Conservation (phyloP, 2,888 invertebrate species). For the Melinopterus prodromus region DNA sequence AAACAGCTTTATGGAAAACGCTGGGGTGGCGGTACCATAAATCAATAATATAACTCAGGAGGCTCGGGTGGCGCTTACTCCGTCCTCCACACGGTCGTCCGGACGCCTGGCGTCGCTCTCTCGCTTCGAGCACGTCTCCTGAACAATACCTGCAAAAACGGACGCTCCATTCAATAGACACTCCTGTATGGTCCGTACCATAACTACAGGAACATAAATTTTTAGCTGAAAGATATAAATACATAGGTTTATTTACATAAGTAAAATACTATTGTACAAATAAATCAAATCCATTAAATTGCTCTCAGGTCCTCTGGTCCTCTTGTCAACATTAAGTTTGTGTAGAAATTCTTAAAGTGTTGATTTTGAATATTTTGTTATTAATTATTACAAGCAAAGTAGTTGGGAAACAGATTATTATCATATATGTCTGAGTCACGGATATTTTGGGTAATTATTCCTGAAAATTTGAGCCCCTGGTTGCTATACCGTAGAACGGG, state of each 20-base stretch:
- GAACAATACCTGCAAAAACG: background rate
- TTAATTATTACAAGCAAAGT: no score
- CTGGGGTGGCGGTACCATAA: slow-evolving; percentile 65
- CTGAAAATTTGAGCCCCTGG: no score
- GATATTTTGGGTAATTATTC: no score
- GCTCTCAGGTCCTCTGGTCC: no score
- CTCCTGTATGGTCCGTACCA: background rate
- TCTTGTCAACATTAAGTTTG: no score
- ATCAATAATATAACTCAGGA: slow-evolving; percentile 67
- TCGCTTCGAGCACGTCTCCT: background rate
- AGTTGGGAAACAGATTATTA: no score
- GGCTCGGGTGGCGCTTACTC: slow-evolving; percentile 9
- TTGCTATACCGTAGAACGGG: no score
- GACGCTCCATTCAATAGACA: background rate
- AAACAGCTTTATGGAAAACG: slow-evolving; percentile 63
- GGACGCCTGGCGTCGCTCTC: slow-evolving; percentile 14
- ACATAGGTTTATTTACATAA: background rate
- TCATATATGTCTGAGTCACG: no score
- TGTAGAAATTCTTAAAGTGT: no score
- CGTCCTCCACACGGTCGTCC: slow-evolving; percentile 10
- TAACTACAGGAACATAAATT: background rate
- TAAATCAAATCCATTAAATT: no score
- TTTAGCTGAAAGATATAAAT: background rate
- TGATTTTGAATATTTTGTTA: no score
- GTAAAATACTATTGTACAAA: no score